Evolutionary conservation across 2,888 invertebrate species (phyloP).

Genomic region (Orchesellides sinensis): DNA sequence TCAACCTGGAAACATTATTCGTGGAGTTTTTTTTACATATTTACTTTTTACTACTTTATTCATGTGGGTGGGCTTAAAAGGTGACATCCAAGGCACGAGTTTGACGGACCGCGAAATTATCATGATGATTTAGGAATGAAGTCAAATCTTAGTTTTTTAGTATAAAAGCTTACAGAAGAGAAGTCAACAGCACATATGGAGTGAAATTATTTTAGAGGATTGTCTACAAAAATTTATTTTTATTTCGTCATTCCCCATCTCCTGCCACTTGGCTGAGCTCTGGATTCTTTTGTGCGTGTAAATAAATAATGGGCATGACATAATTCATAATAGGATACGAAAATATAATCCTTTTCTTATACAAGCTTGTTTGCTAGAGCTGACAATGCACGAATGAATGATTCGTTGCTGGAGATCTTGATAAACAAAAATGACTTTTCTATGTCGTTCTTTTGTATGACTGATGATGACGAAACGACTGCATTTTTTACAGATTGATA

Average conservation of each 20-base stretch:
- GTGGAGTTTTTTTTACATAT: background rate
- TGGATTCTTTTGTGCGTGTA: conserved; percentile 2
- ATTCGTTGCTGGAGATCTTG: conserved; percentile 22
- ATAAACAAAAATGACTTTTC: conserved; percentile 40
- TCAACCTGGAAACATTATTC: background rate
- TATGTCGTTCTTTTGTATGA: background rate
- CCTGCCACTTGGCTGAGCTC: conserved; percentile 13
- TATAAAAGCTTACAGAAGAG: background rate
- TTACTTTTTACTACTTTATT: background rate
- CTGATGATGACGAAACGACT: conserved; percentile 10
- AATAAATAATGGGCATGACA: conserved; percentile 39
- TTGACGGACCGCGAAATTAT: conserved; percentile 74
- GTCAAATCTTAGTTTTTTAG: background rate
- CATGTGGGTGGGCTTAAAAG: conserved; percentile 71
- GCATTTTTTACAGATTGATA: too few species aligned
- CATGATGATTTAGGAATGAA: conserved; percentile 27
- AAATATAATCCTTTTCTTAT: conserved; percentile 42
- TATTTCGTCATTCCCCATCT: background rate
- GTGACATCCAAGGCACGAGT: conserved; percentile 70
- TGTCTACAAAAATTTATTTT: background rate
- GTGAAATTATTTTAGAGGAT: too few species aligned
- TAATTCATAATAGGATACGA: conserved; percentile 55
- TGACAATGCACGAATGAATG: conserved; percentile 44
- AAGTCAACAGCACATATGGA: background rate
- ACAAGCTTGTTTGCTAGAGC: conserved; percentile 7